Evolutionary conservation across 2,797 vertebrate genomes (phyloP), one percentile per base, ranked within the genome.

Genomic region (Gymnoscopelus microlampas): DNA sequence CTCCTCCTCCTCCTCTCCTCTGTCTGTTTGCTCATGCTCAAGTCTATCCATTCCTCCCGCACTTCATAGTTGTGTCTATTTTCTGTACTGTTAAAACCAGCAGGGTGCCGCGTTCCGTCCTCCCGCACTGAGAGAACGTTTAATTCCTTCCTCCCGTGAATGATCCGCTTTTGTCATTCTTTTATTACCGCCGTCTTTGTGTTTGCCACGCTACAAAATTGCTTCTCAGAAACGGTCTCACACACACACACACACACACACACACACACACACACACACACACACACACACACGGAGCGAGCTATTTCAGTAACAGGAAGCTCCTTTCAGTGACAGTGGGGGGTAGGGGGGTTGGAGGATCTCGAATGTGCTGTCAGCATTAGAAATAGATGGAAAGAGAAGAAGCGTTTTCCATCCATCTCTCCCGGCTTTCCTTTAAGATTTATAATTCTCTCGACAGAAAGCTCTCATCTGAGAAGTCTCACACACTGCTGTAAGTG

Each of bases 301-400:
- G 68, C 79, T 85, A 82, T 87, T 86, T 87, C 76, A 35, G 82
- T 70, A 62, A 64, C 63, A 77, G 70, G 80, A 88, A 66, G 74
- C 68, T 88, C 60, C 69, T 71, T 64, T 82, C 79, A 63, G 72
- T 78, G 74, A 73, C 65, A 70, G 71, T 60, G 74, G 63, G 60
- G 63, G 60, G 75, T 63, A 82, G 26, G 71, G 58, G 74, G 63
- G 60, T 63, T 63, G 64, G 75, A 61, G 84, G 23, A 32, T 73
- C 56, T 81, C 79, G 60, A 79, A 85, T 77, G 74, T 75, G 67
- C 70, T 75, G 70, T 83, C 82, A 76, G 73, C 58, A 83, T 85
- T 58, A 81, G 64, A 83, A 86, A 82, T 79, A 84, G 78, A 84
- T 68, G 71, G 73, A 76, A 77, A 68, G 59, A 71, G 82, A 84